Percentiles rank a stretch among this genome's conserved stretches.
phyloP scores from a whole-genome alignment of 2,113 vertebrate genomes.

The Pachypanchax playfairii region DNA sequence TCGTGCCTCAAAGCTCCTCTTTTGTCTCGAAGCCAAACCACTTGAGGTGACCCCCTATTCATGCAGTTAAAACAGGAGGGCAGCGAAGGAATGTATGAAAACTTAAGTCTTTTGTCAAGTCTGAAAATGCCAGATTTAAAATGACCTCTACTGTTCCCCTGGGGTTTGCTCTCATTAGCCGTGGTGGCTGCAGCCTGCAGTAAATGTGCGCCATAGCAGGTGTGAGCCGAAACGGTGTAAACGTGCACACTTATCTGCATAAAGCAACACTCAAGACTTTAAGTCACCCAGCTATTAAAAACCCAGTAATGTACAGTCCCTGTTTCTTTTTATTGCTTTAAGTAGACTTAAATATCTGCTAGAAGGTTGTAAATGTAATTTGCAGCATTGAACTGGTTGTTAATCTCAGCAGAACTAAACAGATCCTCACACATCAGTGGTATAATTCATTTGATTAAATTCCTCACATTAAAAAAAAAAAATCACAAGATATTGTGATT shows the following conservation, averaged over 20 bases:
- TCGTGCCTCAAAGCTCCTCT: conserved; percentile 71
- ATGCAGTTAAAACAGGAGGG: conserved; percentile 75
- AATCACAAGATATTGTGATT: conserved; percentile 58
- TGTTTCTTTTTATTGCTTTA: conserved; percentile 34
- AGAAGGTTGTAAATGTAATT: conserved; percentile 60
- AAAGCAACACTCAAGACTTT: conserved; percentile 36
- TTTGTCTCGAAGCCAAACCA: conserved; percentile 78
- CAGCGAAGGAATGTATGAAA: conserved; percentile 74
- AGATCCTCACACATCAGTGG: conserved; percentile 55
- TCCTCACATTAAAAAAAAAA: conserved; percentile 50
- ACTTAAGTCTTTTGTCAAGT: conserved; percentile 77
- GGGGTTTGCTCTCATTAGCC: conserved; percentile 80
- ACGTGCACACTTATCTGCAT: conserved; percentile 40
- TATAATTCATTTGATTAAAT: conserved; percentile 55
- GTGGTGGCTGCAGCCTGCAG: conserved; percentile 41
- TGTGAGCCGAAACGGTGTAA: conserved; percentile 61
- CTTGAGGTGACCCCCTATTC: conserved; percentile 81
- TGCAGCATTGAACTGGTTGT: conserved; percentile 59
- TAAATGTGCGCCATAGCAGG: conserved; percentile 61
- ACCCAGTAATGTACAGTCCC: conserved; percentile 30
- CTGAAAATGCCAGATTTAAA: conserved; percentile 79
- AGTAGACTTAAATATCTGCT: conserved; percentile 28
- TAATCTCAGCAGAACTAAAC: conserved; percentile 65
- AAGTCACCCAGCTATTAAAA: conserved; percentile 21
- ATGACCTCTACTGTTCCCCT: conserved; percentile 79